phyloP scores from a whole-genome alignment of 1,140 invertebrate species.

The Achroia grisella region DNA sequence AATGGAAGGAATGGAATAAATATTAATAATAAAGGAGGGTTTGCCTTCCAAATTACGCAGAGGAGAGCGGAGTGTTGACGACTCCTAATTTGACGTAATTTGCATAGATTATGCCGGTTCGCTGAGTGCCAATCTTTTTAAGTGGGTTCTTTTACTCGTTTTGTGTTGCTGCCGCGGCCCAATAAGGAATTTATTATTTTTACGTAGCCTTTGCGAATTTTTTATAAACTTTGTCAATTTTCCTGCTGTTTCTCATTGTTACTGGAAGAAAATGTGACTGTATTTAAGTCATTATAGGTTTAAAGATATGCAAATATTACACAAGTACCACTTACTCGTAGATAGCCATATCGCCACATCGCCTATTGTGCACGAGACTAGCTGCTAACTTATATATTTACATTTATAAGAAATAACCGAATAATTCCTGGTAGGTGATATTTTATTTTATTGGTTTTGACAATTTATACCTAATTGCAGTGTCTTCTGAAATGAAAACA shows the following conservation, averaged over 20 bases:
- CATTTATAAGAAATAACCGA: too few species aligned
- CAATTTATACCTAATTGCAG: too few species aligned
- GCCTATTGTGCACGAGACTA: too few species aligned
- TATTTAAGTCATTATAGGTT: too few species aligned
- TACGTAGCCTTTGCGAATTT: constrained; percentile 32
- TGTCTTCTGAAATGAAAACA: too few species aligned
- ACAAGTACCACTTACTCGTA: too few species aligned
- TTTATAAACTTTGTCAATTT: constrained; percentile 27
- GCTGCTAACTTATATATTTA: too few species aligned
- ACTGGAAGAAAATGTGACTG: too few species aligned
- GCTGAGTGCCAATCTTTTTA: constrained; percentile 72
- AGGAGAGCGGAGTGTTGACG: constrained; percentile 60
- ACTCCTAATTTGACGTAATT: constrained; percentile 72
- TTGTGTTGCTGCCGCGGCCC: constrained; percentile 49
- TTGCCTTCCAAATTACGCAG: constrained; percentile 63
- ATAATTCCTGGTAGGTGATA: too few species aligned
- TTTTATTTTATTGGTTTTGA: too few species aligned
- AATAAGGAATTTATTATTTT: constrained; percentile 58
- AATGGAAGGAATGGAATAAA: constrained; percentile 63
- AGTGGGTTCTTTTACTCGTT: constrained; percentile 67
- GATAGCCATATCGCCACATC: too few species aligned
- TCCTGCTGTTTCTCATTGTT: not conserved
- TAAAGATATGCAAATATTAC: too few species aligned
- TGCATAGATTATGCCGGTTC: constrained; percentile 71
- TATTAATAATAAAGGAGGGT: constrained; percentile 72